phyloP scores from a whole-genome alignment of 2,797 vertebrate species.

The Catostomus latipinnis region DNA sequence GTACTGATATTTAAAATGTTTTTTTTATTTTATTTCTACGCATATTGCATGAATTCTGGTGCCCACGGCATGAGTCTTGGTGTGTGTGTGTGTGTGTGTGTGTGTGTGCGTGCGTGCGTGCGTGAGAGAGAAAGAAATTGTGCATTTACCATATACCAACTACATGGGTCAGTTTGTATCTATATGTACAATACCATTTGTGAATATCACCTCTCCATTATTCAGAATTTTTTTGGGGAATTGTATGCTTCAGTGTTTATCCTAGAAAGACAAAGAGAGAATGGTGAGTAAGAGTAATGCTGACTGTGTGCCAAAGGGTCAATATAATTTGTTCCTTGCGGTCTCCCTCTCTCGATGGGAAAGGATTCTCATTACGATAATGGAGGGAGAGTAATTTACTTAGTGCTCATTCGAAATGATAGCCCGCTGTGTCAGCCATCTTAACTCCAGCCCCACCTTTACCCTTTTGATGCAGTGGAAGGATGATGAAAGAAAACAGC shows the following conservation, averaged over 20 bases:
- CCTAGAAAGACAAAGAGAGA: constrained; percentile 28
- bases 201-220: constrained; percentile 49
- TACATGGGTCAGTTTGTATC: constrained; percentile 49
- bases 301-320: constrained; percentile 62
- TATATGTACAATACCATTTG: constrained; percentile 49
- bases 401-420: constrained; percentile 74
- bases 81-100: constrained; percentile 32
- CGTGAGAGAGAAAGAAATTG: constrained; percentile 26
- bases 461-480: constrained; percentile 54
- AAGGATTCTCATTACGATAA: constrained; percentile 78
- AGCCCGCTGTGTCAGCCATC: constrained; percentile 78
- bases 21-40: constrained; percentile 46
- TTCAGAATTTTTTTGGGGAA: constrained; percentile 36
- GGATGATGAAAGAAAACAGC: constrained; percentile 51
- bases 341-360: constrained; percentile 52
- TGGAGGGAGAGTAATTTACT: constrained; percentile 82
- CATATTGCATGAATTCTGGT: constrained; percentile 54
- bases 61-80: constrained; percentile 58
- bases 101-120: constrained; percentile 10
- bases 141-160: constrained; percentile 36
- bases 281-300: constrained; percentile 49
- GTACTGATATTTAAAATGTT: constrained; percentile 31
- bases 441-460: constrained; percentile 55
- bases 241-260: constrained; percentile 49
- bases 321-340: constrained; percentile 40